Conservation (phyloP, 2,888 invertebrate genomes). For the Seira musarum region DNA sequence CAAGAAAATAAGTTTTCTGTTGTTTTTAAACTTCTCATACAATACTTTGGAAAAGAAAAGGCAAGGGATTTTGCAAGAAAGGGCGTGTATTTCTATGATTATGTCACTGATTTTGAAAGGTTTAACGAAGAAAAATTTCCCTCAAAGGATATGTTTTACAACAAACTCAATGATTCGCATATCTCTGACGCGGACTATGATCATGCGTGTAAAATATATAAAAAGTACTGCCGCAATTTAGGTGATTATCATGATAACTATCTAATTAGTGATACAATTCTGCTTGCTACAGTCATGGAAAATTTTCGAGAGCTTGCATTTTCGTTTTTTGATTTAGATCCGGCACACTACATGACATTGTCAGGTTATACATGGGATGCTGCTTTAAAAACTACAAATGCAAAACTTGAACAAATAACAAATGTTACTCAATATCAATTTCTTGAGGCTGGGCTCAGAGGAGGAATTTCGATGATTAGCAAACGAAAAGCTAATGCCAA, state of each 20-base stretch:
- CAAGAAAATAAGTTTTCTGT: background rate
- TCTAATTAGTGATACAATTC: slow-evolving; percentile 24
- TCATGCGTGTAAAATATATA: slow-evolving; percentile 20
- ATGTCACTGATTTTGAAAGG: slow-evolving; percentile 6
- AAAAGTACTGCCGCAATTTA: slow-evolving; percentile 30
- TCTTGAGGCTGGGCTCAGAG: slow-evolving; percentile 34
- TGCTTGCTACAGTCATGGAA: slow-evolving; percentile 36
- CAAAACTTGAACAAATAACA: slow-evolving; percentile 20
- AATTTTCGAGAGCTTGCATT: slow-evolving; percentile 28
- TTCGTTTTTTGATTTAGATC: slow-evolving; percentile 32
- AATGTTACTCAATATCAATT: slow-evolving; percentile 25
- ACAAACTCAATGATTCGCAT: slow-evolving; percentile 18
- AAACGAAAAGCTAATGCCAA: slow-evolving; percentile 28
- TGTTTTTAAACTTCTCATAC: slow-evolving; percentile 23
- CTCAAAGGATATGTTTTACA: slow-evolving; percentile 14
- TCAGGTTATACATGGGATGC: slow-evolving; percentile 32
- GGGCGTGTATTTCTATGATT: slow-evolving; percentile 50
- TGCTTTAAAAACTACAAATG: slow-evolving; percentile 25
- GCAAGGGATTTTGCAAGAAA: slow-evolving; percentile 41
- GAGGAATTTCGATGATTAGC: slow-evolving; percentile 33
- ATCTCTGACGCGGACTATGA: slow-evolving; percentile 32
- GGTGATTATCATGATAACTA: slow-evolving; percentile 45
- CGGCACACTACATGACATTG: slow-evolving; percentile 39
- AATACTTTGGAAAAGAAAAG: slow-evolving; percentile 30
- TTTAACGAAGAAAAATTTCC: slow-evolving; percentile 33